Evolutionary conservation across 30 jellyfish, hydroid and myxozoan genomes (phyloP), one percentile per base, ranked within the genome.

Genomic region (Nemopilema nomurai): DNA sequence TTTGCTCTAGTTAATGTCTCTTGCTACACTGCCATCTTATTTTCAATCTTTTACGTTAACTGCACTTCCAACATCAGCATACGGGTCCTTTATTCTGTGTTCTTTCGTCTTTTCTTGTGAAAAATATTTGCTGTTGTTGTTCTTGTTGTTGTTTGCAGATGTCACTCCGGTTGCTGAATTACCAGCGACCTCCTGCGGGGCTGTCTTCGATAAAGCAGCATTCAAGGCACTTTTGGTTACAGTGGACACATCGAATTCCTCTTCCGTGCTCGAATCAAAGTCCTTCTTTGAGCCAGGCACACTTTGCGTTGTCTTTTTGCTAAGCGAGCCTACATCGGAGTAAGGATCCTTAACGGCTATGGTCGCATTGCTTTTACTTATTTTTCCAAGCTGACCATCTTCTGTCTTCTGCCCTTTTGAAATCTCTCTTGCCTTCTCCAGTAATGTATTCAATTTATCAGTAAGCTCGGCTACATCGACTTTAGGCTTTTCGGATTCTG

Each of bases 41-140:
- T 32, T 33, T 28, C 65, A 25, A 8, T 76, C 95, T 77, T 63
- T 77, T 20, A 71, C 29, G 50, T 81, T 76, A 49, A 81, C 89
- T 1, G 90, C 96, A 51, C 92, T 79, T 24, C 96, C 96, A 21
- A 89, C 90, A 57, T 89, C 96, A 8, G 96, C 86, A 62, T 89
- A 89, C 9, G 96, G 96, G 52, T 89, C 90, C 68, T 73, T 77
- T 19, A 13, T 74, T 64, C 80, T 74, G 52, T 31, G 25, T 30
- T 63, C 73, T 27, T 41, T 76, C 70, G 53, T 49, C 31, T 71
- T 0, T 24, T 74, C 70, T n/a, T 20, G 21, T 63, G 67, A n/a
- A n/a, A n/a, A n/a, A n/a, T n/a, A n/a, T n/a, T n/a, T n/a, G n/a
- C n/a, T n/a, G n/a, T n/a, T n/a, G n/a, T n/a, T n/a, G n/a, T n/a